Percentiles rank a stretch among this genome's conserved stretches.
Evolutionary conservation across 2,113 vertebrate species (phyloP).

Genomic region (Nestor notabilis): DNA sequence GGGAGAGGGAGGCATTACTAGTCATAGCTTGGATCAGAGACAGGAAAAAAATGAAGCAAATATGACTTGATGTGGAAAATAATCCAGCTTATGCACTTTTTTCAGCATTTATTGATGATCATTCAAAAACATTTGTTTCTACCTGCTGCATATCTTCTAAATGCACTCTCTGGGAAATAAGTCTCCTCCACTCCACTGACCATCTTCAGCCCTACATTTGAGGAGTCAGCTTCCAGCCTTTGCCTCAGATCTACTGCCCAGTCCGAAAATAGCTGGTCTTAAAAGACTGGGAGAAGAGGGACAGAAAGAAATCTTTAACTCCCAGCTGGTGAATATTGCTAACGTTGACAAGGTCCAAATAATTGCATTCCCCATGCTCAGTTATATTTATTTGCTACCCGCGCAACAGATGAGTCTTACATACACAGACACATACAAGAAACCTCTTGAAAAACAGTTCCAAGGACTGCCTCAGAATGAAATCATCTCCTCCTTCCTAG

Average conservation of each 20-base stretch:
- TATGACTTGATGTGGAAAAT: neutral
- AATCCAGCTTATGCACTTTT: neutral
- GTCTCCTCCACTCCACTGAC: neutral
- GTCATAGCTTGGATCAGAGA: neutral
- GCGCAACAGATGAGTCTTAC: neutral
- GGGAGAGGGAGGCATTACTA: neutral
- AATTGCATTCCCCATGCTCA: neutral
- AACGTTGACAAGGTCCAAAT: neutral
- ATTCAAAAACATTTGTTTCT: neutral
- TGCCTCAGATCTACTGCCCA: neutral
- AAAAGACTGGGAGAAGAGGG: neutral
- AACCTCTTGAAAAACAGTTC: neutral
- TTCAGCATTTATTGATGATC: neutral
- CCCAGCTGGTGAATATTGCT: neutral
- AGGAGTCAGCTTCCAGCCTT: neutral
- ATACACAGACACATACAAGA: neutral
- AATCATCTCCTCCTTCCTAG: neutral
- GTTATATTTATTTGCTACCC: neutral
- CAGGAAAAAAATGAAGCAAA: neutral
- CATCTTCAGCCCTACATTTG: neutral
- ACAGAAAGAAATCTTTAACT: neutral
- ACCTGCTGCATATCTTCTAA: neutral
- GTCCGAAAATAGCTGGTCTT: neutral
- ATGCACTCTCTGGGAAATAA: neutral
- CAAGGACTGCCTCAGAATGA: neutral